A percentile compares a stretch with the other conserved stretches of the same genome.
Evolutionary conservation across 2,888 invertebrate species (phyloP).

Genomic region (Mimachlamys varia): DNA sequence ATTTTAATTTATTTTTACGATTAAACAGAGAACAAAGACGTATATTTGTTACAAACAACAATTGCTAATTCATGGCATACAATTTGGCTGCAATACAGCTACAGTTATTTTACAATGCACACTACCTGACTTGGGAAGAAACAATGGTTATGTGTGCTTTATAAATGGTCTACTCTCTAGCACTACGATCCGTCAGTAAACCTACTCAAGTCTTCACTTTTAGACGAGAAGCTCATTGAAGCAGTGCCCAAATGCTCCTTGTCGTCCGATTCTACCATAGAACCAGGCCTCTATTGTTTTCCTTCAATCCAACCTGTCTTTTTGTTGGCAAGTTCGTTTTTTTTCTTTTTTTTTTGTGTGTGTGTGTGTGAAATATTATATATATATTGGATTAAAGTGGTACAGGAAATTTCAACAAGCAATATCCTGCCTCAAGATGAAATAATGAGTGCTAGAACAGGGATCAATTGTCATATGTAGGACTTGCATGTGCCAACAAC

Average conservation of each 20-base stretch:
- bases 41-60: background rate
- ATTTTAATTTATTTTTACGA: conserved; percentile 20
- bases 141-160: background rate
- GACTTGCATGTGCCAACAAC: conserved; percentile 16
- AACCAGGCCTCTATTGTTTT: conserved; percentile 21
- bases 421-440: conserved; percentile 16
- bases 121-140: background rate
- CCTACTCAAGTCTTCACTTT: conserved; percentile 4
- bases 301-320: background rate
- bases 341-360: background rate
- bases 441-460: conserved; percentile 23
- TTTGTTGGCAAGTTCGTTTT: background rate
- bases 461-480: conserved; percentile 16
- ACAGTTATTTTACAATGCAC: conserved; percentile 31
- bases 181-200: background rate
- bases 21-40: conserved; percentile 24
- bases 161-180: background rate
- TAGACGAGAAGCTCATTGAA: background rate
- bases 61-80: background rate
- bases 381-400: conserved; percentile 34
- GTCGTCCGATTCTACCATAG: background rate
- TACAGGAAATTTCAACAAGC: conserved; percentile 34
- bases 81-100: conserved; percentile 24
- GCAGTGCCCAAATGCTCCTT: background rate
- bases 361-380: conserved; percentile 32